Base-by-base conservation (phyloP, 2,113 vertebrate species). In the Hoplias malabaricus region DNA sequence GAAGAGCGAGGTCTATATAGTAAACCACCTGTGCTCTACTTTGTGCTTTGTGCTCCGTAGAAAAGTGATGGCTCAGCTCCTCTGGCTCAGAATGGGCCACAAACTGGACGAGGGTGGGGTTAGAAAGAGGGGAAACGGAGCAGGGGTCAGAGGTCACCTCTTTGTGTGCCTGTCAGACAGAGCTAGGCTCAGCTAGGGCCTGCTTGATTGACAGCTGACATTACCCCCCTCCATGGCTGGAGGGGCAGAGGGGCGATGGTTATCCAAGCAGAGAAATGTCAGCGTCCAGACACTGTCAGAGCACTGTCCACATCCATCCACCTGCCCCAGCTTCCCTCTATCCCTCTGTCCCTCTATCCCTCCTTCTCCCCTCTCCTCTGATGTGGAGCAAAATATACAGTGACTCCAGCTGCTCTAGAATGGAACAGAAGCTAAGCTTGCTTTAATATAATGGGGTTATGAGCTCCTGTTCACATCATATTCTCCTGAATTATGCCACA, bases 221-320 rank as follows among this genome's bases (percentile, higher is more conserved):
- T 95, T 94, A 93, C 46, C 86, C 88, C 88, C 90, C 53, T 87
- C 90, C 86, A 82, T 84, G 89, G 89, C 86, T 88, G 88, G 85
- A 86, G 83, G 90, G 90, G 90, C 87, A 87, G 72, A 89, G 81
- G 86, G 84, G 78, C 86, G 93, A 95, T 93, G 90, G 91, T 92
- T 94, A 95, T 95, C 90, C 90, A 92, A 92, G 89, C 86, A 84
- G 87, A 87, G 88, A 94, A 95, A 95, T 94, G 94, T 95, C 94
- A 94, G 76, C 73, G 53, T 82, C 67, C 79, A 74, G 81, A 71
- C 66, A 29, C 82, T 69, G 68, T 82, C 69, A 54, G 40, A 69
- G 27, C 29, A 46, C 42, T 40, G 7, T 74, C 57, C 68, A 53
- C 68, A 50, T 43, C 42, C 56, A 7, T 70, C 48, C 68, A 40